Evolutionary conservation across 2,113 vertebrate genomes (phyloP), one percentile per base, ranked within the genome.

Genomic region (Malurus melanocephalus): DNA sequence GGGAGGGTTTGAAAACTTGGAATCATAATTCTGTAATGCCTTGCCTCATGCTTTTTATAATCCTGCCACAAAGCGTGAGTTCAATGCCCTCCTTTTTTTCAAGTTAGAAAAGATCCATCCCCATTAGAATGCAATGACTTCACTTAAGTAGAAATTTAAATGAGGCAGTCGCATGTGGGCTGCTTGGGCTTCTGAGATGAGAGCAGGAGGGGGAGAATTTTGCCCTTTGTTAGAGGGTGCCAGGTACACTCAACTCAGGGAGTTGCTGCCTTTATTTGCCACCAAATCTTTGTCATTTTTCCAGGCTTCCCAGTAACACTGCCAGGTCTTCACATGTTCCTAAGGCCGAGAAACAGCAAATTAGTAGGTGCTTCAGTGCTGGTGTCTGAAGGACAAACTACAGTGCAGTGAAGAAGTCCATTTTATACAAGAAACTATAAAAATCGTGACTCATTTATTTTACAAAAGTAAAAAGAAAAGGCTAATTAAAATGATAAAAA

Each of bases 51-150:
- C 11, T 85, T 83, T 89, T 76, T 67, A 45, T 52, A 83, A 52
- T 71, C 35, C 40, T 71, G 13, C 45, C 48, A 80, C 32, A 74
- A 79, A 27, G 24, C 7, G 5, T 19, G 19, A 78, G 27, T 60
- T 80, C 64, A 38, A 11, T 40, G 24, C 9, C 18, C 22, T 80
- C 38, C 17, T 6, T 79, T 35, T 67, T 80, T 78, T 72, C 26
- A 67, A 46, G 56, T 33, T 67, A 67, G 42, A 45, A 90, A 88
- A 86, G 32, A 83, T 46, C n/a, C 19, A 80, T 30, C 40, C n/a
- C 30, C 3, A 3, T 14, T 28, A 67, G 21, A 80, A 60, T 0
- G 0, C 19, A 62, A n/a, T n/a, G 19, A 38, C 23, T 74, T 86
- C 7, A 53, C 22, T 4, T 21, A 64, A 67, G 52, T 7, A 68